Evolutionary conservation across 2,113 vertebrate species (phyloP).

Genomic region (Dicentrarchus labrax): DNA sequence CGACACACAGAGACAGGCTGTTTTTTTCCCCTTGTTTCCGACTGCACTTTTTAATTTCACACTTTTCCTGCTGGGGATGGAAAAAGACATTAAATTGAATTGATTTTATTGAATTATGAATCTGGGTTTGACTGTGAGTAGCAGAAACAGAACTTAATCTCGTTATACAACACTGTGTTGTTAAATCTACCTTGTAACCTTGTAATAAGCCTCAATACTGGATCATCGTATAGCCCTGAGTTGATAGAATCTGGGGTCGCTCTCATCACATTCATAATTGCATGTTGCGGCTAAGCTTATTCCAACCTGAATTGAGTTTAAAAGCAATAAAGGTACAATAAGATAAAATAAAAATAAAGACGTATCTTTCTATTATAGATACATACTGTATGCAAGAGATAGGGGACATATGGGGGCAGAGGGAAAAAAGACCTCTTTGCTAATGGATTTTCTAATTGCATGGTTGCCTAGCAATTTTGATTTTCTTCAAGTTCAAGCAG

Average conservation of each 20-base stretch:
- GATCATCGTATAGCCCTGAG: not conserved
- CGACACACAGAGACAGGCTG: too few species aligned
- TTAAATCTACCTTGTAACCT: too few species aligned
- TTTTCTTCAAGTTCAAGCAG: constrained; percentile 47
- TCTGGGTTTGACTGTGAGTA: not conserved
- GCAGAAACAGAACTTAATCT: too few species aligned
- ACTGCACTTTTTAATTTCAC: not conserved
- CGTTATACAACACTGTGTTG: too few species aligned
- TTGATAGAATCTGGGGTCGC: not conserved
- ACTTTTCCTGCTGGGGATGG: not conserved
- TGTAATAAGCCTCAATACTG: not conserved
- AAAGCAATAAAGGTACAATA: constrained; percentile 40
- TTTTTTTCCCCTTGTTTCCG: too few species aligned
- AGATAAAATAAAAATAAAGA: constrained; percentile 52
- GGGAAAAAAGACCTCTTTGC: constrained; percentile 31
- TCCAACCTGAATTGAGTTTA: constrained; percentile 41
- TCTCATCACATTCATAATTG: constrained; percentile 35
- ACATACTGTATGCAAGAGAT: constrained; percentile 47
- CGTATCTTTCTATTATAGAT: constrained; percentile 60
- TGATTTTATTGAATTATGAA: not conserved
- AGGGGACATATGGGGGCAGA: constrained; percentile 23
- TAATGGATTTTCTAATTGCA: constrained; percentile 75
- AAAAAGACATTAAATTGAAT: not conserved
- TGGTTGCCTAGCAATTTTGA: constrained; percentile 59
- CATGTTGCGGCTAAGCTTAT: constrained; percentile 27